Evolutionary conservation across 2,888 invertebrate genomes (phyloP).

Genomic region (Lasioglossum lativentre): DNA sequence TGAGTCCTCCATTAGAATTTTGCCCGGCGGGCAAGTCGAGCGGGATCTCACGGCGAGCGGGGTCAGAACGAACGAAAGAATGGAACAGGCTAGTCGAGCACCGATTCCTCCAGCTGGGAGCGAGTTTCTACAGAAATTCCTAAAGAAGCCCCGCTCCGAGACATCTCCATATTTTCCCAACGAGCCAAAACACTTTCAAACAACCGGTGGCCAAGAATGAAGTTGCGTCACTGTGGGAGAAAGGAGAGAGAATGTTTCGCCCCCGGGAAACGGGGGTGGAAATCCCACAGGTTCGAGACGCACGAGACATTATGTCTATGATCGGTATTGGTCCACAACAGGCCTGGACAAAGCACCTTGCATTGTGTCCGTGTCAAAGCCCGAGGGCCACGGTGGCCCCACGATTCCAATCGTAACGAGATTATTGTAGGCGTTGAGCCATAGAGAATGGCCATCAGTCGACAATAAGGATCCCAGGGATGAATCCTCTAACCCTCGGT

Average conservation of each 20-base stretch:
- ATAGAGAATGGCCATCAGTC: conserved; percentile 71
- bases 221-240: conserved; percentile 33
- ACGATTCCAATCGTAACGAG: conserved; percentile 81
- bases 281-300: conserved; percentile 73
- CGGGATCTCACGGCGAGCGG: conserved; percentile 31
- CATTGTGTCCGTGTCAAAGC: conserved; percentile 80
- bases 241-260: conserved; percentile 55
- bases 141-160: conserved; percentile 49
- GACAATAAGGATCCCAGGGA: conserved; percentile 66
- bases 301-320: conserved; percentile 57
- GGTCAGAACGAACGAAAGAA: conserved; percentile 38
- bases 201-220: conserved; percentile 58
- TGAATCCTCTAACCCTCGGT: conserved; percentile 57
- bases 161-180: conserved; percentile 78
- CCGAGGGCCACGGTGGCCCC: conserved; percentile 66
- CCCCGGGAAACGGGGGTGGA: conserved; percentile 64
- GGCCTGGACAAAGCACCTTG: conserved; percentile 81
- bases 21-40: conserved; percentile 48
- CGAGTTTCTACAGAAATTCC: conserved; percentile 47
- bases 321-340: conserved; percentile 68
- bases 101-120: conserved; percentile 42
- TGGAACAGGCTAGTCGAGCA: conserved; percentile 15
- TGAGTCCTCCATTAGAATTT: conserved; percentile 54
- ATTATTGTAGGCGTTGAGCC: conserved; percentile 83
- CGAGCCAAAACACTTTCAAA: conserved; percentile 77